phyloP scores from a whole-genome alignment of 1,140 invertebrate genomes.

The Drosophila erecta region DNA sequence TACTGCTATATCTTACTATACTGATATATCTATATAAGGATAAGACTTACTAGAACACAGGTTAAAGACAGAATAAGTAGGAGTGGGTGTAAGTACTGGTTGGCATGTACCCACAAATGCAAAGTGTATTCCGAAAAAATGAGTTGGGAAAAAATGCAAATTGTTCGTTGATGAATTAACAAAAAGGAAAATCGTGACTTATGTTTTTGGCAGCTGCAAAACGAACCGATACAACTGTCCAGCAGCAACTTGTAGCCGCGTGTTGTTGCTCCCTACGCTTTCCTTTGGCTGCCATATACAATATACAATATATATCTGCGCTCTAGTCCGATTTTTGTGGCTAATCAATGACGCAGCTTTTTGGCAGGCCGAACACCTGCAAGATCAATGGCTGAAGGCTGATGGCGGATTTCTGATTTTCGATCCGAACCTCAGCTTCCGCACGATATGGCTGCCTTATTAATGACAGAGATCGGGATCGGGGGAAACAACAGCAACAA shows the following conservation, averaged over 20 bases:
- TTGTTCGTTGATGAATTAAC: constrained; percentile 84
- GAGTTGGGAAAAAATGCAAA: constrained; percentile 76
- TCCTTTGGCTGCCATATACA: neutral
- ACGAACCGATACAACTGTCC: constrained; percentile 52
- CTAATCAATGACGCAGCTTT: constrained; percentile 79
- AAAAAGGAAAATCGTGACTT: constrained; percentile 84
- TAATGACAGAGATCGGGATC: constrained; percentile 46
- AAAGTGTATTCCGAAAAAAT: constrained; percentile 48
- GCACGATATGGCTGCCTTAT: constrained; percentile 68
- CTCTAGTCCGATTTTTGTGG: constrained; percentile 64
- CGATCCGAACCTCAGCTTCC: constrained; percentile 46
- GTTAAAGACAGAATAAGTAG: neutral
- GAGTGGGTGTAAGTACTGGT: neutral
- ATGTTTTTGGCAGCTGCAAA: constrained; percentile 83
- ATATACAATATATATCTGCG: neutral
- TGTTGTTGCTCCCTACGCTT: constrained; percentile 21
- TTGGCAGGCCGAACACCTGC: constrained; percentile 67
- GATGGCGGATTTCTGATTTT: constrained; percentile 14
- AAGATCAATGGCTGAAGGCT: constrained; percentile 31
- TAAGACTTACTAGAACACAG: neutral
- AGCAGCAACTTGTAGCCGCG: constrained; percentile 43
- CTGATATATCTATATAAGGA: neutral
- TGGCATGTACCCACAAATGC: neutral
- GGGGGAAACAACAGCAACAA: constrained; percentile 25
- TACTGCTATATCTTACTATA: neutral